Percentiles rank a stretch among this genome's conserved stretches.
These are phyloP conservation scores for Lemur catta DNA, from an alignment of 2,797 vertebrate genomes.

Conservation along the genomic window DNA sequence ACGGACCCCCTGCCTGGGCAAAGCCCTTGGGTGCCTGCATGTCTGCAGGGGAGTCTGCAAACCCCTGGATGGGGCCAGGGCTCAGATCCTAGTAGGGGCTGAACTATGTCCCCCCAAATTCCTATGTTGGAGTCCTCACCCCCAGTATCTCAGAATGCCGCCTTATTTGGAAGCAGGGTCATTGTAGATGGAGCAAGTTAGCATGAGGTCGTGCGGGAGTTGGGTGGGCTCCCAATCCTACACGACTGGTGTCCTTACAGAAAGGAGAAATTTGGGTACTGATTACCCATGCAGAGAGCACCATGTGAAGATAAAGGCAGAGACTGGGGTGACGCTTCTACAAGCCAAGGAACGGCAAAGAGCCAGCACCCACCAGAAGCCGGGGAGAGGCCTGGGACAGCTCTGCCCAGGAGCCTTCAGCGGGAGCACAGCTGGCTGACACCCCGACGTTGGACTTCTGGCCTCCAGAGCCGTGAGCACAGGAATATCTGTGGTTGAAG, in stretches of 20 bases:
- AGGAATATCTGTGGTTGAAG: background rate
- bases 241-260: background rate
- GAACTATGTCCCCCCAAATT: background rate
- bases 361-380: background rate
- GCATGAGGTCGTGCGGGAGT: background rate
- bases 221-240: background rate
- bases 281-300: background rate
- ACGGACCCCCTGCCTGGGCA: background rate
- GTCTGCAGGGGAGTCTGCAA: background rate
- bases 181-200: background rate
- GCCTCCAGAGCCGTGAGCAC: background rate
- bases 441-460: background rate
- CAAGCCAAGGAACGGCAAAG: background rate
- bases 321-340: background rate
- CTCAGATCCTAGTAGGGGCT: background rate
- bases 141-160: background rate
- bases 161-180: background rate
- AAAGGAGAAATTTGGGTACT: background rate
- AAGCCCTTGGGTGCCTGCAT: background rate
- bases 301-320: background rate
- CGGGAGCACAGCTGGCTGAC: fast-evolving
- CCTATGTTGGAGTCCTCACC: background rate
- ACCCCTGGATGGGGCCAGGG: background rate
- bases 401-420: fast-evolving
- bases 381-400: background rate